Evolutionary conservation across 1,140 invertebrate species (phyloP), one percentile per base, ranked within the genome.

Genomic region (Euura saliciscinereae): DNA sequence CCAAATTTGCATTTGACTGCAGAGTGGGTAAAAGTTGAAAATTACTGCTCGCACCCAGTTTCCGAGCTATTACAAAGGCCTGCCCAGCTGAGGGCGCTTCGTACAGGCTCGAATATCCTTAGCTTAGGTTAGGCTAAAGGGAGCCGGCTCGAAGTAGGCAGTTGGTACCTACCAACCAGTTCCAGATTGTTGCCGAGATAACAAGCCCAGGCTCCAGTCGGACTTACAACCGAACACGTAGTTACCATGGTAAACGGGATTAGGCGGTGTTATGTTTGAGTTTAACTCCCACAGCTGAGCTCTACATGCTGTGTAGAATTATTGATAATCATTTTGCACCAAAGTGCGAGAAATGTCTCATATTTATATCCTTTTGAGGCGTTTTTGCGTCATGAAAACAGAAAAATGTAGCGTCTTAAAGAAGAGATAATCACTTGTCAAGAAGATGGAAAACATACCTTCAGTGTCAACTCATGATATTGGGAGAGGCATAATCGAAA

Each of bases 111-210:
- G 28, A 28, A 28, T 28, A 28, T 28, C 28, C 28, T 28, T 28
- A 28, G 28, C 28, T 28, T 28, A 28, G 28, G 28, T 28, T 28
- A 28, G 28, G 28, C 64, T 66, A 66, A 66, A 65, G 67, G 10
- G 45, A 43, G 69, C 10, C 42, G 43, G 66, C 43, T 67, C 8
- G 66, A 67, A 67, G 66, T 67, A 67, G 66, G 11, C 11, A 8
- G 28, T 64, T 71, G 64, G 46, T 28, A 28, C 28, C 28, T 28
- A 28, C 28, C 28, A 28, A 79, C 66, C 46, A 78, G 73, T 78
- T 79, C 69, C 70, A 78, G 76, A 79, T 79, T 78, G 70, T 76
- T 71, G 45, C 69, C 45, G 5, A 45, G 74, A 77, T 79, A 79
- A 76, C n/a, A 69, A 13, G 8, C 59, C 68, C 71, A 44, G 65